Evolutionary conservation across 1,140 invertebrate genomes (phyloP).

Genomic region (Diuraphis noxia): DNA sequence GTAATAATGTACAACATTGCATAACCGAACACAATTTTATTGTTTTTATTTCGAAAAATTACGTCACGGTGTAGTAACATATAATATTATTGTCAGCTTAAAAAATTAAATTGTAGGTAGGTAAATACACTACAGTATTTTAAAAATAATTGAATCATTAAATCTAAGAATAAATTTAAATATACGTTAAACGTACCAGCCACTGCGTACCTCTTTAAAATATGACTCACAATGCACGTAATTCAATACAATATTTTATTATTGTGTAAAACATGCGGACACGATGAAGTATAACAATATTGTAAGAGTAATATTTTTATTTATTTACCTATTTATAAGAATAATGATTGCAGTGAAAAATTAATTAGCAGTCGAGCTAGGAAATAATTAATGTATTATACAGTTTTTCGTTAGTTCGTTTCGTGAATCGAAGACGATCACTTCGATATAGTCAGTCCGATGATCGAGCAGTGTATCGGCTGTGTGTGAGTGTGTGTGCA

Average conservation of each 20-base stretch:
- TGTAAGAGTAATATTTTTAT: neutral
- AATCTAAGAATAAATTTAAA: constrained; percentile 6
- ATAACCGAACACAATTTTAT: neutral
- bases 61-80: neutral
- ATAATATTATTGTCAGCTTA: neutral
- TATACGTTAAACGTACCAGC: neutral
- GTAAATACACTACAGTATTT: neutral
- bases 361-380: neutral
- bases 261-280: neutral
- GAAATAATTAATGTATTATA: neutral
- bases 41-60: neutral
- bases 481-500: neutral
- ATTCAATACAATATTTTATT: neutral
- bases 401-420: neutral
- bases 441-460: neutral
- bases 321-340: neutral
- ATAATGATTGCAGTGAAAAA: neutral
- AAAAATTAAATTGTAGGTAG: neutral
- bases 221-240: neutral
- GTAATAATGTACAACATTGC: neutral
- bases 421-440: neutral
- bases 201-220: neutral
- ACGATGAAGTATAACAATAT: neutral
- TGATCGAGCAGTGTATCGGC: neutral
- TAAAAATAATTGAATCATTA: constrained; percentile 12